Percentiles rank a stretch among this genome's conserved stretches.
These are phyloP conservation scores for Cotesia typhae DNA, from an alignment of 1,140 invertebrate species.

Conservation along the genomic window DNA sequence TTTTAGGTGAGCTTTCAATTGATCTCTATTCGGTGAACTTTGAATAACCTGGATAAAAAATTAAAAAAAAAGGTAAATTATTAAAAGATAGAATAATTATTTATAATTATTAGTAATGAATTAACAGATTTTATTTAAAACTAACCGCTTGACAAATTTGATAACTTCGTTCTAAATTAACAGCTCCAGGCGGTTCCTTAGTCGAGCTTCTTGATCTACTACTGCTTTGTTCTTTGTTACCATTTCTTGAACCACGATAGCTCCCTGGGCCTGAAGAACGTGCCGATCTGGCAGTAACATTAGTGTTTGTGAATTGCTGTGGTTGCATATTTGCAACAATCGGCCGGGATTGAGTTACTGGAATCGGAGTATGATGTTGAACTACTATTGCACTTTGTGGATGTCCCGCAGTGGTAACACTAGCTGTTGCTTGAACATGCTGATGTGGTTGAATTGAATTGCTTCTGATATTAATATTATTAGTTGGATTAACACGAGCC, in stretches of 20 bases:
- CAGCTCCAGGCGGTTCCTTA: constrained; percentile 84
- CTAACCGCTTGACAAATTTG: constrained; percentile 93
- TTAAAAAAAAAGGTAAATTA: constrained; percentile 2
- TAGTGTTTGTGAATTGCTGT: constrained; percentile 57
- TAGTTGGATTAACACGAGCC: constrained; percentile 17
- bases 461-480: constrained; percentile 32
- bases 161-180: constrained; percentile 92
- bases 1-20: constrained; percentile 84
- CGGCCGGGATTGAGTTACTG: constrained; percentile 52
- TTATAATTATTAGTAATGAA: neutral
- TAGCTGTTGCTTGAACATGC: constrained; percentile 57
- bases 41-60: constrained; percentile 72
- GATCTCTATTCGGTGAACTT: constrained; percentile 88
- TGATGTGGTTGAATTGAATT: constrained; percentile 24
- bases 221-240: constrained; percentile 58
- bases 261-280: constrained; percentile 63
- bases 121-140: constrained; percentile 13
- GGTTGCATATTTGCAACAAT: constrained; percentile 58
- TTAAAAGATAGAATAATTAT: constrained; percentile 5
- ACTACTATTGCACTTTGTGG: constrained; percentile 57
- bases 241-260: constrained; percentile 60
- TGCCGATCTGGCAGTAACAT: constrained; percentile 61
- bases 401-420: constrained; percentile 36
- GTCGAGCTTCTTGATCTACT: constrained; percentile 68
- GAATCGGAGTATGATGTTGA: constrained; percentile 50